Conservation (phyloP, 2,888 invertebrate genomes). For the Drosophila parthenogenetica region DNA sequence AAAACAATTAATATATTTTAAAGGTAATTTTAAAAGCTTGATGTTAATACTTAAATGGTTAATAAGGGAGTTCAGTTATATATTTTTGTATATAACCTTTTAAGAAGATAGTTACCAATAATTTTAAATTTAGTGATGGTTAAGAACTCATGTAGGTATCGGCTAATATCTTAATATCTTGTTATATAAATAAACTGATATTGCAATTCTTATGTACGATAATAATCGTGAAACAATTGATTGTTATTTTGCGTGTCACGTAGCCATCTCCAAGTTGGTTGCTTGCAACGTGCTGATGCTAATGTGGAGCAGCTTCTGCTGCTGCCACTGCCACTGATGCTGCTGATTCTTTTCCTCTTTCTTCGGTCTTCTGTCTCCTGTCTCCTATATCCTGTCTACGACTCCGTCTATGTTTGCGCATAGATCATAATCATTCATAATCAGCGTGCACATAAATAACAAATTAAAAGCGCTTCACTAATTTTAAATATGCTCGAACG, state of each 20-base stretch:
- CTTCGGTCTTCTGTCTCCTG: slow-evolving; percentile 13
- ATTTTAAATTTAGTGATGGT: too few relatives aligned
- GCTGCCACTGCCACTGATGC: slow-evolving; percentile 6
- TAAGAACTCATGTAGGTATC: too few relatives aligned
- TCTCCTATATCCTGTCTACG: slow-evolving; percentile 11
- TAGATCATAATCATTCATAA: slow-evolving; percentile 81
- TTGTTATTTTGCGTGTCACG: slow-evolving; percentile 35
- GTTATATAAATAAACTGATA: too few relatives aligned
- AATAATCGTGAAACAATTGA: neutral
- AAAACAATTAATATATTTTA: too few relatives aligned
- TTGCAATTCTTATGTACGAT: too few relatives aligned
- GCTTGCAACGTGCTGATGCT: slow-evolving; percentile 50
- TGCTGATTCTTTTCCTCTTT: slow-evolving; percentile 17
- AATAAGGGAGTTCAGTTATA: too few relatives aligned
- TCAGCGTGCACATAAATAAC: slow-evolving; percentile 81
- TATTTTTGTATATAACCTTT: too few relatives aligned
- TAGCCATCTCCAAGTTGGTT: slow-evolving; percentile 28
- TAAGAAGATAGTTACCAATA: too few relatives aligned
- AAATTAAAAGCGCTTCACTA: slow-evolving; percentile 81
- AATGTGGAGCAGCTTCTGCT: slow-evolving; percentile 33
- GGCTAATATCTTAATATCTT: too few relatives aligned
- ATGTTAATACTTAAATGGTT: too few relatives aligned
- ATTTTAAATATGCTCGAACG: slow-evolving; percentile 82
- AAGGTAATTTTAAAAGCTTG: too few relatives aligned
- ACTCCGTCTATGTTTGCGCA: slow-evolving; percentile 67